These are phyloP conservation scores for Alviniconcha strummeri DNA, from an alignment of 2,888 invertebrate species.

Conservation along the genomic window DNA sequence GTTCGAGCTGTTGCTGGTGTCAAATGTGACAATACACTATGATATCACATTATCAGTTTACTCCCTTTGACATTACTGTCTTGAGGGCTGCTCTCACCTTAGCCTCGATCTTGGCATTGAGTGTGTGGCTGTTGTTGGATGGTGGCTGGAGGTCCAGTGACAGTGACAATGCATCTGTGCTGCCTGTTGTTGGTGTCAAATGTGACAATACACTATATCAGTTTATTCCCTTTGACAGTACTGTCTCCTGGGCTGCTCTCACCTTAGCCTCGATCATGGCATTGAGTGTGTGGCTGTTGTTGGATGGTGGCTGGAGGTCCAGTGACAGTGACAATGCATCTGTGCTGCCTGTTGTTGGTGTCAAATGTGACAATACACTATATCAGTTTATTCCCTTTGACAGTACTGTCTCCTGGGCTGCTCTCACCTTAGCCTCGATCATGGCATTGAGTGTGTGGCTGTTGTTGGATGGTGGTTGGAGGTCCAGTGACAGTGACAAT, in stretches of 20 bases:
- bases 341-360: background rate
- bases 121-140: constrained; percentile 59
- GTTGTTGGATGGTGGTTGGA: constrained; percentile 55
- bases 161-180: constrained; percentile 28
- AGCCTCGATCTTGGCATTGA: constrained; percentile 69
- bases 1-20: too few species aligned
- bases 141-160: constrained; percentile 53
- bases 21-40: too few species aligned
- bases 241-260: constrained; percentile 1
- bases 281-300: constrained; percentile 64
- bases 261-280: constrained; percentile 71
- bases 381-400: too few species aligned
- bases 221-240: too few species aligned
- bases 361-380: too few species aligned
- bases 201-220: too few species aligned
- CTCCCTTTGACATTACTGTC: too few species aligned
- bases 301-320: constrained; percentile 54
- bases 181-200: background rate
- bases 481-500: constrained; percentile 46
- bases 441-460: constrained; percentile 67
- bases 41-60: too few species aligned
- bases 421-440: constrained; percentile 69
- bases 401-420: background rate
- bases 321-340: constrained; percentile 39
- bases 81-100: constrained; percentile 56